Conservation (phyloP, 2,888 invertebrate species). For the Drosophila leonis region DNA sequence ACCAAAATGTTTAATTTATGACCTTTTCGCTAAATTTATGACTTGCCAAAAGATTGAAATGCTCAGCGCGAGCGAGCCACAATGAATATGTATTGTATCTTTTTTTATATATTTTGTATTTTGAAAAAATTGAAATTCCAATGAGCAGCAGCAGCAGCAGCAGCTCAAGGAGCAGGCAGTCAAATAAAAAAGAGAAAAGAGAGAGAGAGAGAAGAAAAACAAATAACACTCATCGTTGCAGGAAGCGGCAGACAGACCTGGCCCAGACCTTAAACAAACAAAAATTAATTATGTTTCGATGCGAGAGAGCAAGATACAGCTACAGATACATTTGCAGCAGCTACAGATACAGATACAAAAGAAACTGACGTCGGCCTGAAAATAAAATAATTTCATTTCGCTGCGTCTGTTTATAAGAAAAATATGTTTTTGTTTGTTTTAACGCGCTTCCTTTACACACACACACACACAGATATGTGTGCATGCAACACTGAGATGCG, state of each 20-base stretch:
- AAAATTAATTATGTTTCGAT: conserved; percentile 81
- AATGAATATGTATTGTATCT: conserved; percentile 73
- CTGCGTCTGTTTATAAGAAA: conserved; percentile 76
- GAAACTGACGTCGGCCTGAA: conserved; percentile 59
- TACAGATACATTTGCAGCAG: conserved; percentile 23
- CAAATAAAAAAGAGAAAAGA: no score
- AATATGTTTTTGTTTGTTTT: conserved; percentile 79
- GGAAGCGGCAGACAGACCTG: conserved; percentile 64
- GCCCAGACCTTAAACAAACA: conserved; percentile 77
- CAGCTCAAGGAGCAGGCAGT: conserved; percentile 62
- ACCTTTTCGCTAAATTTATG: conserved; percentile 74
- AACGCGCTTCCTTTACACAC: conserved; percentile 71
- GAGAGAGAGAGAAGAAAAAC: conserved; percentile 13
- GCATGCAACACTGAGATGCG: conserved; percentile 61
- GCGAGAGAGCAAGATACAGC: conserved; percentile 48
- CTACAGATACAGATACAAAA: conserved; percentile 29
- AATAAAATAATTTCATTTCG: conserved; percentile 71
- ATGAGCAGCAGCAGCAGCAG: conserved; percentile 67
- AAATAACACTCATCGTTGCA: conserved; percentile 46
- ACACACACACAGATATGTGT: conserved; percentile 42
- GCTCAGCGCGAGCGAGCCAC: conserved; percentile 59
- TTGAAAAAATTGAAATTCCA: conserved; percentile 67
- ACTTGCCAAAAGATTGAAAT: conserved; percentile 67
- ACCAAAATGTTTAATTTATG: conserved; percentile 80
- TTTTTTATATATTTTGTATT: conserved; percentile 5